A percentile compares a stretch with the other conserved stretches of the same genome.
These are phyloP conservation scores for Epinotia bilunana DNA, from an alignment of 2,888 invertebrate genomes.

Conservation along the genomic window DNA sequence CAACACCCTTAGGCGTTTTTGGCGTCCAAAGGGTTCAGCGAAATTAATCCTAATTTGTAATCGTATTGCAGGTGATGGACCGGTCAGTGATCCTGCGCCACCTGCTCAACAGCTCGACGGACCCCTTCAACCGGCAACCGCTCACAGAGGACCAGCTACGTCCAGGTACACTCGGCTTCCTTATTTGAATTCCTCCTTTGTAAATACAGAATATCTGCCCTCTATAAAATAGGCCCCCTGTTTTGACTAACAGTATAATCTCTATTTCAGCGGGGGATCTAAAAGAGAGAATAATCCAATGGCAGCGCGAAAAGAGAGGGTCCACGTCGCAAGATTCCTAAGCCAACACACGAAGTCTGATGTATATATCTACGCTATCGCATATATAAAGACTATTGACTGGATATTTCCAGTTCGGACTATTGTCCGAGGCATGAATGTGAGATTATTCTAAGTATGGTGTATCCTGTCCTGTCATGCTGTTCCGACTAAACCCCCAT, in stretches of 20 bases:
- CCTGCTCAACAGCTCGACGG: conserved; percentile 97
- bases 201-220: neutral
- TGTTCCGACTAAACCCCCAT: conserved; percentile 37
- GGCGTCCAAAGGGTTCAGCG: too few relatives aligned
- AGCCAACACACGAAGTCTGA: conserved; percentile 77
- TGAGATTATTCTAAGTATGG: conserved; percentile 76
- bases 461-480: conserved; percentile 35
- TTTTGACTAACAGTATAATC: conserved; percentile 24
- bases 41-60: neutral
- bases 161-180: conserved; percentile 86
- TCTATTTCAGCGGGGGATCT: conserved; percentile 89
- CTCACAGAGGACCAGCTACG: conserved; percentile 96
- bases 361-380: conserved; percentile 73
- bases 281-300: conserved; percentile 93
- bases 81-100: conserved; percentile 96
- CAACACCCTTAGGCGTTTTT: too few relatives aligned
- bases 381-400: conserved; percentile 72
- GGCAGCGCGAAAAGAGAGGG: conserved; percentile 92
- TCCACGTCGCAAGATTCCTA: conserved; percentile 70
- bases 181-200: neutral
- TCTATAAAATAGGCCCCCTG: neutral
- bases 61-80: conserved; percentile 90
- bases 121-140: conserved; percentile 98
- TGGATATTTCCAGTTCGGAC: conserved; percentile 72
- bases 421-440: conserved; percentile 78